Evolutionary conservation across 2,888 invertebrate genomes (phyloP).

Genomic region (Heliconius ismenius): DNA sequence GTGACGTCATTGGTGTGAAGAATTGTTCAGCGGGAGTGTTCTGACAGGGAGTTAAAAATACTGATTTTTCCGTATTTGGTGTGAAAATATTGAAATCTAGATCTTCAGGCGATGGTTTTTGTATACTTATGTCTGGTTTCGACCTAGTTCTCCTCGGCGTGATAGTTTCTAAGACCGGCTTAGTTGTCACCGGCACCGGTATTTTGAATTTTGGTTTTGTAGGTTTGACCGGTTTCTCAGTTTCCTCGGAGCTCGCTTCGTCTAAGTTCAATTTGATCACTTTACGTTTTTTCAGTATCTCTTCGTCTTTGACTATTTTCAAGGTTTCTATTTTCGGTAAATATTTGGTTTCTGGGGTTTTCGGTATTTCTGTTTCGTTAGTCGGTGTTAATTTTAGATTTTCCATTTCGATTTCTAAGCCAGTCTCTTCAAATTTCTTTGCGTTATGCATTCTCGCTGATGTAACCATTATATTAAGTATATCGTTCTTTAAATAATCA

Average conservation of each 20-base stretch:
- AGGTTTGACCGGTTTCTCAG: constrained; percentile 45
- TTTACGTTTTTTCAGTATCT: constrained; percentile 61
- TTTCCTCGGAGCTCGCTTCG: constrained; percentile 51
- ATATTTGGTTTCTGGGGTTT: constrained; percentile 49
- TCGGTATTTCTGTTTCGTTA: constrained; percentile 41
- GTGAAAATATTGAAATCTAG: constrained; percentile 43
- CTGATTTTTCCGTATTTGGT: constrained; percentile 43
- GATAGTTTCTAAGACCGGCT: constrained; percentile 57
- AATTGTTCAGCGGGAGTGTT: constrained; percentile 60
- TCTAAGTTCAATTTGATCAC: constrained; percentile 64
- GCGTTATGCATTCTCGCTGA: constrained; percentile 55
- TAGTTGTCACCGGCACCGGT: constrained; percentile 58
- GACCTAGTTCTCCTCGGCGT: constrained; percentile 56
- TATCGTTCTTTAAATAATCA: constrained; percentile 56
- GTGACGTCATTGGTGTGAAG: constrained; percentile 64
- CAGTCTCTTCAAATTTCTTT: constrained; percentile 41
- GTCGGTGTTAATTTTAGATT: constrained; percentile 53
- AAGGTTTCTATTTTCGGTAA: constrained; percentile 48
- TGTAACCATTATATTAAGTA: constrained; percentile 61
- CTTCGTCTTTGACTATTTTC: constrained; percentile 60
- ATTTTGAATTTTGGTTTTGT: constrained; percentile 62
- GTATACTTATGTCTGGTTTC: constrained; percentile 51
- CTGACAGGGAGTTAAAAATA: constrained; percentile 59
- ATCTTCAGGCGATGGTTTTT: constrained; percentile 46
- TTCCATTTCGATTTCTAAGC: constrained; percentile 57